Conservation (phyloP, 1,140 invertebrate species). For the Parapsyche elsis region DNA sequence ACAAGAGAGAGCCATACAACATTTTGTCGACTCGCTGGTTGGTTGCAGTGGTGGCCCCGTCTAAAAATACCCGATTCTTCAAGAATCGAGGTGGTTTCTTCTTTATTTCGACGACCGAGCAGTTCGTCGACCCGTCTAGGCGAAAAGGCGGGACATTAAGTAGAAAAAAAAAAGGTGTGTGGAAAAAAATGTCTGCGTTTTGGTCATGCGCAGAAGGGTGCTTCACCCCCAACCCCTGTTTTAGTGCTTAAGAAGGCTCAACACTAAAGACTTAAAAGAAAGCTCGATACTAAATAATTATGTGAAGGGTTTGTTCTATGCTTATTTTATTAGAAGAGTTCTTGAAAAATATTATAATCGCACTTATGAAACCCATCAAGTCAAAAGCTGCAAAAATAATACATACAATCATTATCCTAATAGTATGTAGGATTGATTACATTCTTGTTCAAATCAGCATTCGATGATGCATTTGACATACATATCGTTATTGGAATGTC, state of each 20-base stretch:
- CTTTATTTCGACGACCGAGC: constrained; percentile 30
- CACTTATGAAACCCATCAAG: too few species aligned
- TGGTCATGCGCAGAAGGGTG: not conserved
- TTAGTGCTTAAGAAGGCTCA: constrained; percentile 1
- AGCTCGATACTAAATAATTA: too few species aligned
- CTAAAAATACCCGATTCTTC: constrained; percentile 43
- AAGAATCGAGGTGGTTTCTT: constrained; percentile 32
- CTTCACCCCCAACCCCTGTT: not conserved
- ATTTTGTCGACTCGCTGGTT: not conserved
- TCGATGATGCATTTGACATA: too few species aligned
- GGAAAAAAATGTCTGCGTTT: constrained; percentile 38
- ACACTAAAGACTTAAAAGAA: not conserved
- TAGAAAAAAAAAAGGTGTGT: not conserved
- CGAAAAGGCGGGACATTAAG: constrained; percentile 35
- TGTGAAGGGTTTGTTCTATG: too few species aligned
- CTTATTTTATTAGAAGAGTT: too few species aligned
- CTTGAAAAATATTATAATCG: too few species aligned
- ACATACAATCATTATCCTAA: too few species aligned
- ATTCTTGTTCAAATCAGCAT: too few species aligned
- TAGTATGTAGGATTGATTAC: too few species aligned
- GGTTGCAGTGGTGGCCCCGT: constrained; percentile 27
- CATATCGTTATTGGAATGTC: too few species aligned
- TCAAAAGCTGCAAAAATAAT: too few species aligned
- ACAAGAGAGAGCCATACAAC: constrained; percentile 17
- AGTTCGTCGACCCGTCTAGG: constrained; percentile 44